A percentile compares a stretch with the other conserved stretches of the same genome.
These are phyloP conservation scores for Pectinophora gossypiella DNA, from an alignment of 1,140 invertebrate species.

Conservation along the genomic window DNA sequence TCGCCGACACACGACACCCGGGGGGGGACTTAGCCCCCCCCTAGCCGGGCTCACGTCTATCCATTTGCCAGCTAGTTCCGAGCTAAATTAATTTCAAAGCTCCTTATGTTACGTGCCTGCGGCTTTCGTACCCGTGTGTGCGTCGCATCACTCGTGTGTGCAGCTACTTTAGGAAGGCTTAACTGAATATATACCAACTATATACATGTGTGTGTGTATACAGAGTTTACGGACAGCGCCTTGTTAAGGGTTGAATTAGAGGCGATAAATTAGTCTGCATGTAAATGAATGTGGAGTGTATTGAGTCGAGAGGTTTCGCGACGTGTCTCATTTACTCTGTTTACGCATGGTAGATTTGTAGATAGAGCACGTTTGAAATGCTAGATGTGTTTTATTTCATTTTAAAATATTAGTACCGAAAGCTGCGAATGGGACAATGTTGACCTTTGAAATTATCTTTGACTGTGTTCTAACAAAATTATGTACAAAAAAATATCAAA, in stretches of 20 bases:
- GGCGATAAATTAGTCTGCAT: slow-evolving; percentile 56
- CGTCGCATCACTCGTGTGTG: slow-evolving; percentile 23
- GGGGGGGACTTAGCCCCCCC: slow-evolving; percentile 32
- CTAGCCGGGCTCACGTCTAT: slow-evolving; percentile 66
- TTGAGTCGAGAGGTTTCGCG: too few species aligned
- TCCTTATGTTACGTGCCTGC: slow-evolving; percentile 75
- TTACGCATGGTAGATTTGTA: too few species aligned
- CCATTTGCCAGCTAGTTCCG: slow-evolving; percentile 75
- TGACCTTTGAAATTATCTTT: too few species aligned
- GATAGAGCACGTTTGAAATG: too few species aligned
- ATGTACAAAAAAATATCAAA: too few species aligned
- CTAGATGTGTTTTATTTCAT: too few species aligned
- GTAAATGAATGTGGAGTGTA: slow-evolving; percentile 42
- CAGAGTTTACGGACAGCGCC: slow-evolving; percentile 47
- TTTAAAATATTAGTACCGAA: too few species aligned
- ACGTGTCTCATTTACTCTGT: too few species aligned
- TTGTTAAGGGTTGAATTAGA: slow-evolving; percentile 68
- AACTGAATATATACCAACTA: slow-evolving; percentile 46
- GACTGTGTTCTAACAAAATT: too few species aligned
- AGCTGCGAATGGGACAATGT: too few species aligned
- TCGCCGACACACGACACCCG: slow-evolving; percentile 43
- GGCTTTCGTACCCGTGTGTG: slow-evolving; percentile 63
- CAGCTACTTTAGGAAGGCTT: slow-evolving; percentile 65
- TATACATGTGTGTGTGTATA: slow-evolving; percentile 20
- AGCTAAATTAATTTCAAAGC: slow-evolving; percentile 76